Evolutionary conservation across 2,888 invertebrate genomes (phyloP), one percentile per base, ranked within the genome.

Genomic region (Choreutis nemorana): DNA sequence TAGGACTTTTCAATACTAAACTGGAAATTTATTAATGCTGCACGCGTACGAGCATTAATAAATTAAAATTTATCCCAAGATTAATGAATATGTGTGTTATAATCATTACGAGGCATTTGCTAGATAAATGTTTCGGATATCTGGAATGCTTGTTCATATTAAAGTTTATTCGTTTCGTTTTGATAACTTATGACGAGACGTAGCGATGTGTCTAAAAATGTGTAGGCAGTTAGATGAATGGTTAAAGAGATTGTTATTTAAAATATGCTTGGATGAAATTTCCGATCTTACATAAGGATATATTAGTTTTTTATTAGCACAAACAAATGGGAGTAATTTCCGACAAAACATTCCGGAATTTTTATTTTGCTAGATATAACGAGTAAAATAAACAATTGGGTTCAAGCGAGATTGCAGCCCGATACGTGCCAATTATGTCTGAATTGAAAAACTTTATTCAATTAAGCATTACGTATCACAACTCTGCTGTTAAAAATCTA

Each of bases 21-120:
- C 50, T 54, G 51, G 48, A 57, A 60, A 66, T 62, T 66, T 66
- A 65, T 64, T 59, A 61, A 62, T 56, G 54, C 48, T 44, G 40
- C 48, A 43, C 42, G 50, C 50, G 37, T 49, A 50, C 43, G n/a
- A 38, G 48, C 45, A 55, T 57, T 61, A n/a, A 67, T 67, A 67
- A 68, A 65, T 66, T 66, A 67, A 63, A 63, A 62, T 60, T 48
- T 60, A 64, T 58, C 46, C 43, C 27, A 44, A 64, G 63, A 66
- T 65, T 65, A 67, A 66, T 68, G 62, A 63, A 56, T 50, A 51
- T 18, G 54, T 62, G 56, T 58, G 55, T 58, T 59, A 60, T 61
- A 62, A 62, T 59, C 60, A 50, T 59, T 55, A 54, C 44, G 48
- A 47, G 50, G 50, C 46, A 55, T 59, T 55, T 53, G 42, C 48